A percentile compares a stretch with the other conserved stretches of the same genome.
These are phyloP conservation scores for Paguma larvata DNA, from an alignment of 2,797 vertebrate genomes.

Conservation along the genomic window DNA sequence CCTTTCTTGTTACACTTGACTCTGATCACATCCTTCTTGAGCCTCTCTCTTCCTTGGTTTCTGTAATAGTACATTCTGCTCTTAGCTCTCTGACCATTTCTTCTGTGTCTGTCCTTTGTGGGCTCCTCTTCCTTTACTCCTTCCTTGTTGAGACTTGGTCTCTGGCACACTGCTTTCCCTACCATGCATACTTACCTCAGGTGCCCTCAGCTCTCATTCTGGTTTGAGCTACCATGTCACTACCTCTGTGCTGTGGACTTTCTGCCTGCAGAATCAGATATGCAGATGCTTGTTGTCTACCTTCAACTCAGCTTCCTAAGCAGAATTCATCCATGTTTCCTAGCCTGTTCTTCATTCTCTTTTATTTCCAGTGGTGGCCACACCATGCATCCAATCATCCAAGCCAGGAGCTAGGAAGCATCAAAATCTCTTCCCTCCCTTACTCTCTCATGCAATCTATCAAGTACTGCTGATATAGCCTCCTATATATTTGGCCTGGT, in stretches of 20 bases:
- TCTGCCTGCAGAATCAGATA: conserved; percentile 5
- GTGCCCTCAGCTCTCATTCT: not conserved
- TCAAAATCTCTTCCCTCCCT: not conserved
- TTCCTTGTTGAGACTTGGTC: not conserved
- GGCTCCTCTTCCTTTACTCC: not conserved
- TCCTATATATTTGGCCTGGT: not conserved
- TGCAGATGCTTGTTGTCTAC: not conserved
- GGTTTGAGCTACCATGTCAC: not conserved
- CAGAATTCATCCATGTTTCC: not conserved
- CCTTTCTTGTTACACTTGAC: not conserved
- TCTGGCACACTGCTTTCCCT: not conserved
- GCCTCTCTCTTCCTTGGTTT: not conserved
- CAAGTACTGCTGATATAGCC: not conserved
- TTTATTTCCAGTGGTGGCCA: not conserved
- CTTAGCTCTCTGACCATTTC: not conserved
- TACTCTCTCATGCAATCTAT: not conserved
- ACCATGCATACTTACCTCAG: not conserved
- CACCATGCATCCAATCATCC: not conserved
- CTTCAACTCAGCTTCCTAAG: conserved; percentile 9
- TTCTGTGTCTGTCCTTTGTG: not conserved
- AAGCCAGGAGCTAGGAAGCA: not conserved
- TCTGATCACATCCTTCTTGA: not conserved
- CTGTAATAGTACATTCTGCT: conserved; percentile 3
- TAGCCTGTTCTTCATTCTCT: conserved; percentile 30
- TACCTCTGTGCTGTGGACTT: conserved; percentile 5